These are phyloP conservation scores for Diadegma fenestrale DNA, from an alignment of 2,888 invertebrate species.

Conservation along the genomic window DNA sequence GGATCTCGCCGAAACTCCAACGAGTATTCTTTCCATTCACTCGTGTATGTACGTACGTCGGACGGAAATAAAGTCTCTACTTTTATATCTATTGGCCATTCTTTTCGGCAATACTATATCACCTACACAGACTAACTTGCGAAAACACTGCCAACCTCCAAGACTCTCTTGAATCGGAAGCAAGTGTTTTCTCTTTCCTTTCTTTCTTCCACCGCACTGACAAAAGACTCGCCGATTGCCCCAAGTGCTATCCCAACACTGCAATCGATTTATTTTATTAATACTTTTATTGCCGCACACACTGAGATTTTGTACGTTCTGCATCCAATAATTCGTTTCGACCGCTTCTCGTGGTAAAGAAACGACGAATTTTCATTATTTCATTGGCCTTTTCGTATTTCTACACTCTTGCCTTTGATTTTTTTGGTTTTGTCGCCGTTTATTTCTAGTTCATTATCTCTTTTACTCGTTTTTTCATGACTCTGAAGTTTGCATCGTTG, in stretches of 20 bases:
- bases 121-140: background rate
- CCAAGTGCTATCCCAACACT: background rate
- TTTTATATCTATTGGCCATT: slow-evolving; percentile 58
- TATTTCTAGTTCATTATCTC: too few relatives aligned
- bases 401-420: too few relatives aligned
- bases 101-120: slow-evolving; percentile 48
- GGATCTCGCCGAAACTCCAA: slow-evolving; percentile 37
- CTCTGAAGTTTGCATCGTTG: too few relatives aligned
- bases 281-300: slow-evolving; percentile 18
- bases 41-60: slow-evolving; percentile 1
- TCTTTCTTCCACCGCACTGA: background rate
- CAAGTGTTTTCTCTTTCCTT: slow-evolving; percentile 13
- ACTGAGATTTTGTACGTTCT: background rate
- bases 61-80: slow-evolving; percentile 23
- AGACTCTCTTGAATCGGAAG: slow-evolving; percentile 9
- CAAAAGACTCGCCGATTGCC: slow-evolving; percentile 1
- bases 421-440: too few relatives aligned
- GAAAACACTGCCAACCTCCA: slow-evolving; percentile 36
- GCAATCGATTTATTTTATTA: slow-evolving; percentile 23
- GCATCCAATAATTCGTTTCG: background rate
- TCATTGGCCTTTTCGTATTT: background rate
- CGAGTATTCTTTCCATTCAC: background rate
- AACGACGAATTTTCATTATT: background rate
- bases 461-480: too few relatives aligned
- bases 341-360: background rate